These are phyloP conservation scores for Heliconius eleuchia DNA, from an alignment of 1,140 invertebrate species.

Conservation along the genomic window DNA sequence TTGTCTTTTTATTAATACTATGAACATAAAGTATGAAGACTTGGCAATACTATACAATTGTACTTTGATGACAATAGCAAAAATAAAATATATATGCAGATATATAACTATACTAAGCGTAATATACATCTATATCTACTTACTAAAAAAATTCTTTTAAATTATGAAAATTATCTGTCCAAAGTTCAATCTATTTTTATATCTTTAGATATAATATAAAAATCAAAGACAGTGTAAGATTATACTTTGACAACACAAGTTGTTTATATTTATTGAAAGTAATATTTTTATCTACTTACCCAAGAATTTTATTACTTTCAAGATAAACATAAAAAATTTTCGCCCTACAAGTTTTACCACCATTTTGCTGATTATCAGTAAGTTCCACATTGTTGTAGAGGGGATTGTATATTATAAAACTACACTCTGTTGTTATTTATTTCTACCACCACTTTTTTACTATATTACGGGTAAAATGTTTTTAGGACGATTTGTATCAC, in stretches of 20 bases:
- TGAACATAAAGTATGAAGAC: background rate
- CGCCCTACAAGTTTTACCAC: slow-evolving; percentile 27
- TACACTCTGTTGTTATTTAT: slow-evolving; percentile 9
- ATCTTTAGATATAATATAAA: background rate
- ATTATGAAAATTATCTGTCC: background rate
- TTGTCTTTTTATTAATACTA: background rate
- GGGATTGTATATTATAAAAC: slow-evolving; percentile 14
- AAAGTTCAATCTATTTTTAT: slow-evolving; percentile 9
- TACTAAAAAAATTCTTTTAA: background rate
- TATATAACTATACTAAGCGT: background rate
- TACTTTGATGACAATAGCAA: background rate
- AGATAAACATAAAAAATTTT: slow-evolving; percentile 30
- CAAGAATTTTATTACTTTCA: slow-evolving; percentile 33
- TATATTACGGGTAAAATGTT: slow-evolving; percentile 51
- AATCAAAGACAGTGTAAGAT: background rate
- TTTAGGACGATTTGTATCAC: slow-evolving; percentile 45
- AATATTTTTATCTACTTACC: slow-evolving; percentile 25
- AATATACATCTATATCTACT: background rate
- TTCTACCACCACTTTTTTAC: slow-evolving; percentile 8
- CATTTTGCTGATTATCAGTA: slow-evolving; percentile 28
- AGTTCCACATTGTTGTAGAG: slow-evolving; percentile 19
- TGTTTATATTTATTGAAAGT: background rate
- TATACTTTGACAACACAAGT: background rate
- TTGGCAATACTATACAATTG: slow-evolving; percentile 3
- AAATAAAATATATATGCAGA: background rate